Evolutionary conservation across 2,888 invertebrate species (phyloP).

Genomic region (Polyploca ridens): DNA sequence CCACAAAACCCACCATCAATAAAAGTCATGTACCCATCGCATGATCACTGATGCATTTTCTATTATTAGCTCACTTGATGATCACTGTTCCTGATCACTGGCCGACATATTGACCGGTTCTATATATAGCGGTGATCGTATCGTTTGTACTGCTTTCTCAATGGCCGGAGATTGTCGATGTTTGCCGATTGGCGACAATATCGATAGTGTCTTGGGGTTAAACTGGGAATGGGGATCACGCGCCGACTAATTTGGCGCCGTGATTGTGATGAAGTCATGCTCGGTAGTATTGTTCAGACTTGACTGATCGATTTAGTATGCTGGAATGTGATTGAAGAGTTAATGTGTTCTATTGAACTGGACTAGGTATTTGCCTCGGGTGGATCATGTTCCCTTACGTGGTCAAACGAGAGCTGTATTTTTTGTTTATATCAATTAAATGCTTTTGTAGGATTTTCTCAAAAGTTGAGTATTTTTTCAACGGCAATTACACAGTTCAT

Average conservation of each 20-base stretch:
- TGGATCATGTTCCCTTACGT: no score
- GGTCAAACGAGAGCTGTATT: no score
- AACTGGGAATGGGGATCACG: conserved; percentile 10
- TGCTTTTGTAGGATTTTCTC: no score
- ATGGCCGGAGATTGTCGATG: conserved; percentile 20
- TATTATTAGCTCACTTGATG: conserved; percentile 58
- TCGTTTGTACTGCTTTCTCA: conserved; percentile 28
- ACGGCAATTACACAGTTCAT: no score
- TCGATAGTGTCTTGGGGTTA: conserved; percentile 28
- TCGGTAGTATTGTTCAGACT: background rate
- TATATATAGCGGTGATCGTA: conserved; percentile 65
- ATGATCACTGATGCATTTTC: conserved; percentile 63
- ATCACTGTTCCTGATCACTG: conserved; percentile 46
- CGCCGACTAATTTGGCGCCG: background rate
- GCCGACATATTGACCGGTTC: conserved; percentile 48
- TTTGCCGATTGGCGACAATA: conserved; percentile 18
- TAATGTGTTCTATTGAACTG: no score
- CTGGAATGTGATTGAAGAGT: no score
- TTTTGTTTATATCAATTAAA: no score
- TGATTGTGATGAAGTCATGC: conserved; percentile 20
- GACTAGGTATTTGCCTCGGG: no score
- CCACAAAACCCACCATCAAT: conserved; percentile 33
- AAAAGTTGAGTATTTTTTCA: no score
- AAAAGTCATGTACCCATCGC: conserved; percentile 39
- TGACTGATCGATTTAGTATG: background rate